These are phyloP conservation scores for Actias luna DNA, from an alignment of 2,888 invertebrate species.

Conservation along the genomic window DNA sequence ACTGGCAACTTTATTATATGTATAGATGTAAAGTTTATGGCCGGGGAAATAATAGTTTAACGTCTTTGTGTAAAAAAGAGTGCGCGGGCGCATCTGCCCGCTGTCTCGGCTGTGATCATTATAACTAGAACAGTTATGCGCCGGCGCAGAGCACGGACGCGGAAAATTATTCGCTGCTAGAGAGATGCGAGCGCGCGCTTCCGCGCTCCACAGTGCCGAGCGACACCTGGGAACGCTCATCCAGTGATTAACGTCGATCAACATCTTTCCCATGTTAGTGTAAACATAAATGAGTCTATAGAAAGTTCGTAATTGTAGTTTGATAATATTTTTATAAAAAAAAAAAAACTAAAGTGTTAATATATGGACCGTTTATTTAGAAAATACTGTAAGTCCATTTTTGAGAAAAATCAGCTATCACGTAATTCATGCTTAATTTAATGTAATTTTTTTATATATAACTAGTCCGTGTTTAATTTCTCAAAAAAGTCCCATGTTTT, in stretches of 20 bases:
- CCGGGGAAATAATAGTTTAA: neutral
- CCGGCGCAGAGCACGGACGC: conserved; percentile 66
- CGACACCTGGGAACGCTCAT: conserved; percentile 9
- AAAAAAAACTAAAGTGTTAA: too few relatives aligned
- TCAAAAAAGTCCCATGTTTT: too few relatives aligned
- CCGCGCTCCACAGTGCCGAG: conserved; percentile 40
- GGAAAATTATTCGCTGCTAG: conserved; percentile 72
- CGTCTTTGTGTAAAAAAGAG: conserved; percentile 3
- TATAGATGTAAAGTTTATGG: neutral
- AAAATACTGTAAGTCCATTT: too few relatives aligned
- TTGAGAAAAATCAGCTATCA: too few relatives aligned
- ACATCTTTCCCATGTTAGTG: conserved; percentile 4
- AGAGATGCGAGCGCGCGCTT: conserved; percentile 41
- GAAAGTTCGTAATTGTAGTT: too few relatives aligned
- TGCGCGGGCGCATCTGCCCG: conserved; percentile 12
- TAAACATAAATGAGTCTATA: too few relatives aligned
- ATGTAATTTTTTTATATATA: too few relatives aligned
- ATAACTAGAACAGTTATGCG: conserved; percentile 65
- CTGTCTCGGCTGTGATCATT: conserved; percentile 48
- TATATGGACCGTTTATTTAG: too few relatives aligned
- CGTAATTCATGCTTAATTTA: too few relatives aligned
- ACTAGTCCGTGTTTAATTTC: too few relatives aligned
- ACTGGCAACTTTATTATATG: too few relatives aligned
- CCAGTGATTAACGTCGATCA: neutral
- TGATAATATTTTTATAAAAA: too few relatives aligned